Conservation (phyloP, 1,140 invertebrate genomes). For the Maconellicoccus hirsutus region DNA sequence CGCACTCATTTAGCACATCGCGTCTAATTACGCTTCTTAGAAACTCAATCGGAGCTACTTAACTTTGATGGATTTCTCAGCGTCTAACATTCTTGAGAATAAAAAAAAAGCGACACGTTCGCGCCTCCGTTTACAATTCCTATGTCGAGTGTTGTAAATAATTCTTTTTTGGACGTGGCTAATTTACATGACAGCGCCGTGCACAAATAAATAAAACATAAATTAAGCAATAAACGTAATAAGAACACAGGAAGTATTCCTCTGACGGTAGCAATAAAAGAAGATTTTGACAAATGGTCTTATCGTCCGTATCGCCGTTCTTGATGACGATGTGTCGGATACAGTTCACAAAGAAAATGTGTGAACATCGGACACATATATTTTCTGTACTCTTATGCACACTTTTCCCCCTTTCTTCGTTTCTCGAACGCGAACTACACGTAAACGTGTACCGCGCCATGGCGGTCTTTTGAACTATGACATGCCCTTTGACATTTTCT, state of each 20-base stretch:
- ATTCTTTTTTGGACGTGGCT: neutral
- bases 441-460: neutral
- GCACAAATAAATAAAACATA: conserved; percentile 19
- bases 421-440: too few relatives aligned
- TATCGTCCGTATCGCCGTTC: neutral
- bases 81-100: neutral
- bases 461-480: neutral
- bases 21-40: neutral
- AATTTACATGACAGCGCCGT: conserved; percentile 11
- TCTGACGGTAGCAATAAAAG: neutral
- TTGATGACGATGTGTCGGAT: neutral
- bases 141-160: neutral
- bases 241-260: neutral
- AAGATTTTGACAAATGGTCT: conserved; percentile 5
- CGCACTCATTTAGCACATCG: neutral
- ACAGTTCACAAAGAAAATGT: neutral
- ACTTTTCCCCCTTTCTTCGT: neutral
- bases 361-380: neutral
- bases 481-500: neutral
- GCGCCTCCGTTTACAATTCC: too few relatives aligned
- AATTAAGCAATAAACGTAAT: conserved; percentile 1
- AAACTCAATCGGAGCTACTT: neutral
- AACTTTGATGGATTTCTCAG: neutral
- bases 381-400: neutral
- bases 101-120: too few relatives aligned